Evolutionary conservation across 2,888 invertebrate genomes (phyloP).

Genomic region (Cosmia trapezina): DNA sequence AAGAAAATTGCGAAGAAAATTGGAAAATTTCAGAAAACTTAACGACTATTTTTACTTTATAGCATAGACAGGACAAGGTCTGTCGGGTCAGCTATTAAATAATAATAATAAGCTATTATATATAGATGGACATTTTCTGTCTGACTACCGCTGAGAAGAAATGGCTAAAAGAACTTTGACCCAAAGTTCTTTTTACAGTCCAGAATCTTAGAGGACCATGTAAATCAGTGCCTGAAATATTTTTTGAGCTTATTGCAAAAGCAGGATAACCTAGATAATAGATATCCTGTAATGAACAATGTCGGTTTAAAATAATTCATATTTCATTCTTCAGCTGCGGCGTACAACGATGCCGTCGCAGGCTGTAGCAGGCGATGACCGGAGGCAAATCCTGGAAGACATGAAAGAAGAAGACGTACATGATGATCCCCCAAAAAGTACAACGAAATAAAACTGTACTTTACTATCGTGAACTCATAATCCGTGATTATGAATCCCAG

Average conservation of each 20-base stretch:
- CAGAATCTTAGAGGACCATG: too few species aligned
- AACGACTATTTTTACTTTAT: too few species aligned
- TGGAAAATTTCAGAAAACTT: too few species aligned
- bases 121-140: neutral
- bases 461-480: too few species aligned
- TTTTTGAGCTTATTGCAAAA: neutral
- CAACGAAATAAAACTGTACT: too few species aligned
- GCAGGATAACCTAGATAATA: neutral
- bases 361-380: neutral
- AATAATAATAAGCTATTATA: neutral
- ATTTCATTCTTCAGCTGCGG: constrained; percentile 20
- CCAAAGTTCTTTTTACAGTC: too few species aligned
- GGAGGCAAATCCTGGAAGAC: constrained; percentile 11
- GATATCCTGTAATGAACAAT: neutral
- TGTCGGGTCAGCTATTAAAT: too few species aligned
- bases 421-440: neutral
- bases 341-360: constrained; percentile 39
- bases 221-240: neutral
- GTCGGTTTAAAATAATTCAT: neutral
- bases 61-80: too few species aligned
- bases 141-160: neutral
- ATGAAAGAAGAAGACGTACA: constrained; percentile 18
- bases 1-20: too few species aligned
- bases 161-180: too few species aligned
- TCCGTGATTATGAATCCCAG: too few species aligned